phyloP scores from a whole-genome alignment of 2,113 vertebrate species.

The Corvus cornix region DNA sequence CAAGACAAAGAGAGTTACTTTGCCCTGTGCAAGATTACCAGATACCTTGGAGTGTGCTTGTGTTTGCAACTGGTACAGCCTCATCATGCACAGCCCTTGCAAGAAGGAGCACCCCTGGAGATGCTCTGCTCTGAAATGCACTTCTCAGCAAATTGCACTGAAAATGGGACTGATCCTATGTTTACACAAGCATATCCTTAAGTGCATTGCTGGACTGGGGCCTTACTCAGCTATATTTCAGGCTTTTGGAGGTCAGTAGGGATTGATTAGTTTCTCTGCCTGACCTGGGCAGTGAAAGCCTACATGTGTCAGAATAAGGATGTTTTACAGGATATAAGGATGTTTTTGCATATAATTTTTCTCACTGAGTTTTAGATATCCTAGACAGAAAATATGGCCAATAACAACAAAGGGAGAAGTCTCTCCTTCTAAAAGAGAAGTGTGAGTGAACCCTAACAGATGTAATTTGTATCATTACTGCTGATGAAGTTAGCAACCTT shows the following conservation, averaged over 20 bases:
- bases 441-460: not conserved
- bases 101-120: not conserved
- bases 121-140: not conserved
- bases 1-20: not conserved
- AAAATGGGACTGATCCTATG: not conserved
- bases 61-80: not conserved
- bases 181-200: conserved; percentile 27
- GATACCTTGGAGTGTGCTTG: not conserved
- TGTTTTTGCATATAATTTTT: not conserved
- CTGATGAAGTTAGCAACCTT: conserved; percentile 62
- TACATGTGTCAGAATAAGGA: not conserved
- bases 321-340: not conserved
- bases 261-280: not conserved
- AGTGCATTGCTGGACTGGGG: conserved; percentile 10
- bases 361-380: not conserved
- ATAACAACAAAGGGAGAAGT: not conserved
- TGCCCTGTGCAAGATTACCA: not conserved
- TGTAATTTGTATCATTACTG: conserved; percentile 16
- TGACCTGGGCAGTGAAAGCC: not conserved
- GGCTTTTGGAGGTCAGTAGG: not conserved
- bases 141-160: not conserved
- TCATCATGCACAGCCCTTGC: not conserved
- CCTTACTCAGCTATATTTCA: not conserved
- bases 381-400: not conserved
- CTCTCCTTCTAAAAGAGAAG: not conserved